Base-by-base conservation (phyloP, 2,888 invertebrate species). In the Ennomos fuscantarius region DNA sequence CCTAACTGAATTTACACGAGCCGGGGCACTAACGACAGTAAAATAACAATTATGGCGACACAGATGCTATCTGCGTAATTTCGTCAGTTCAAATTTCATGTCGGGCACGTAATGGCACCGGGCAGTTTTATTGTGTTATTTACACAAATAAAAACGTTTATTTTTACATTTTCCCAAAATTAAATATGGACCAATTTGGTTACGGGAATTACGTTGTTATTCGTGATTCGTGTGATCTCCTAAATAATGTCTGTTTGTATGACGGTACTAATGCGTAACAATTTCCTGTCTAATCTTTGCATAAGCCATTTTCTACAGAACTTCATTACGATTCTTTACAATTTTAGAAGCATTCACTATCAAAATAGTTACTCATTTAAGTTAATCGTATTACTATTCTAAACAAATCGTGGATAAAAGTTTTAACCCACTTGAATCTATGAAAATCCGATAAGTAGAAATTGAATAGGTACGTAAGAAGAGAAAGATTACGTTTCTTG, bases 121-220 rank as follows among this genome's bases (percentile, higher is more conserved):
- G 55, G 76, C 82, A 78, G 86, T 88, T 90, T 91, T 90, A 91
- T 91, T 92, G 91, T 91, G 90, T 89, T 91, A 91, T 91, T 92
- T 91, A 91, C 91, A 91, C 92, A 91, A 92, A 92, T 92, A 90
- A 92, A 92, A 91, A 89, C 91, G 90, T 91, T 91, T 92, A 92
- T 92, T 90, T 91, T 85, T 82, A 91, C 89, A 91, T 92, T 92
- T 91, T 91, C 91, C 90, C 89, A 90, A 92, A 89, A 91, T 91
- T 92, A 91, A 91, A 90, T 91, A 92, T 86, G 87, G 85, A 76
- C 89, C 82, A 91, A 89, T 91, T 90, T 84, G 72, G 73, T 76
- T 72, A 78, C 79, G 80, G 81, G 83, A 80, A 86, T 89, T 84
- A 84, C 82, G 78, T 82, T 71, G 86, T 87, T 86, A 80, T 78